Evolutionary conservation across 1,140 invertebrate genomes (phyloP).

Genomic region (Caenorhabditis brenneri): DNA sequence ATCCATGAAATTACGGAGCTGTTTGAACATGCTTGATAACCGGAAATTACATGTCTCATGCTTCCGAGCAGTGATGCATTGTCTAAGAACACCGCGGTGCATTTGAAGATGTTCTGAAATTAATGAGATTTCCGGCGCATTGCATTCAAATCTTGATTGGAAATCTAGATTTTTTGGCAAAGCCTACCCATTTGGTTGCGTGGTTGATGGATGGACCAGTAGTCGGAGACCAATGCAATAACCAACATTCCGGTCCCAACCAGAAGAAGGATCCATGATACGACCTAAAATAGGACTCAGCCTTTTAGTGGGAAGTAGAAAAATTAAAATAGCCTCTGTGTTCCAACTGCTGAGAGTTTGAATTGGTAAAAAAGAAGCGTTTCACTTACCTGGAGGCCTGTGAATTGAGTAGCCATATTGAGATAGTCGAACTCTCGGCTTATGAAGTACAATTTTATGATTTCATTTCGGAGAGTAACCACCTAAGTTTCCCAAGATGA

Average conservation of each 20-base stretch:
- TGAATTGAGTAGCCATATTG: conserved; percentile 26
- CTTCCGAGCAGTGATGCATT: conserved; percentile 33
- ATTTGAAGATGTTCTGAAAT: conserved; percentile 40
- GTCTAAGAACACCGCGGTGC: conserved; percentile 26
- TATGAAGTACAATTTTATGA: background rate
- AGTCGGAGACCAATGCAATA: conserved; percentile 22
- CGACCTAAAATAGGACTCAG: background rate
- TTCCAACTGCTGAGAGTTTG: too few relatives aligned
- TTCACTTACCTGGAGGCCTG: background rate
- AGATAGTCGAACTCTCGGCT: background rate
- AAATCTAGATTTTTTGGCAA: background rate
- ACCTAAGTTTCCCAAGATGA: background rate
- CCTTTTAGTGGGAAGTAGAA: too few relatives aligned
- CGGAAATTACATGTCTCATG: conserved; percentile 28
- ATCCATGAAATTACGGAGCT: conserved; percentile 32
- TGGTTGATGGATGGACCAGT: conserved; percentile 42
- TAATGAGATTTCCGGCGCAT: background rate
- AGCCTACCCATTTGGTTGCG: conserved; percentile 39
- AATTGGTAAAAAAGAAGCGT: background rate
- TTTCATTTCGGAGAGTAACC: background rate
- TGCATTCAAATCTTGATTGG: background rate
- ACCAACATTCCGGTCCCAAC: conserved; percentile 38
- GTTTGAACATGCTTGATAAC: conserved; percentile 7
- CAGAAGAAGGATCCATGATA: conserved; percentile 30
- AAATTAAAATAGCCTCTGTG: too few relatives aligned